These are phyloP conservation scores for Melanotaenia maccullochi DNA, from an alignment of 2,797 vertebrate genomes.

Conservation along the genomic window DNA sequence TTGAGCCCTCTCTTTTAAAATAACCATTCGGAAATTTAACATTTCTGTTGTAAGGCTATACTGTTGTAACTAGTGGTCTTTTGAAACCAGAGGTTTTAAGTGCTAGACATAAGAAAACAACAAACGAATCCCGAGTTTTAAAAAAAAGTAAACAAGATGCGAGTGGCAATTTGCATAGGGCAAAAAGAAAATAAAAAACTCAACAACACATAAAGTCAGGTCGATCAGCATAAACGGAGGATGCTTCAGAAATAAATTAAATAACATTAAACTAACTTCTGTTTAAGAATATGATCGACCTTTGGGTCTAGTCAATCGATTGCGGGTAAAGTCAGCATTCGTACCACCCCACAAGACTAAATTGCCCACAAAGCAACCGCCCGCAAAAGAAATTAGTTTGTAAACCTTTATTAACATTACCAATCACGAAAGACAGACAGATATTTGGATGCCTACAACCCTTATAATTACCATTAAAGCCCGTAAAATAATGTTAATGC, in stretches of 20 bases:
- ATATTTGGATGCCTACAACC: neutral
- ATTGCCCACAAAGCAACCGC: neutral
- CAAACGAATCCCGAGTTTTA: neutral
- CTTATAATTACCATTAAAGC: neutral
- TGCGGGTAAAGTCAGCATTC: neutral
- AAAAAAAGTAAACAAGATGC: slow-evolving; percentile 2
- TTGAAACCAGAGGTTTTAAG: neutral
- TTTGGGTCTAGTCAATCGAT: neutral
- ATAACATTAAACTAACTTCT: neutral
- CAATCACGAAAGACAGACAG: neutral
- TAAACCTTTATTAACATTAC: neutral
- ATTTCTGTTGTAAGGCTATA: neutral
- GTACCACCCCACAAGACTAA: neutral
- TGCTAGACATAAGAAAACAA: slow-evolving; percentile 8
- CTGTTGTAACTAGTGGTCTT: slow-evolving; percentile 1
- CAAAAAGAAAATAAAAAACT: neutral
- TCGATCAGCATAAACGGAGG: neutral
- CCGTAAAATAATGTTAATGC: slow-evolving; percentile 17
- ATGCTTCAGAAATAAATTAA: slow-evolving; percentile 2
- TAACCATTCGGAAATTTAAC: slow-evolving; percentile 21
- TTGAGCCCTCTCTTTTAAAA: slow-evolving; percentile 48
- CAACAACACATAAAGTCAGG: neutral
- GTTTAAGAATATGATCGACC: neutral
- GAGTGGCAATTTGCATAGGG: neutral
- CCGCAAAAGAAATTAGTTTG: neutral